Evolutionary conservation across 1,140 invertebrate genomes (phyloP).

Genomic region (Laupala kohalensis): DNA sequence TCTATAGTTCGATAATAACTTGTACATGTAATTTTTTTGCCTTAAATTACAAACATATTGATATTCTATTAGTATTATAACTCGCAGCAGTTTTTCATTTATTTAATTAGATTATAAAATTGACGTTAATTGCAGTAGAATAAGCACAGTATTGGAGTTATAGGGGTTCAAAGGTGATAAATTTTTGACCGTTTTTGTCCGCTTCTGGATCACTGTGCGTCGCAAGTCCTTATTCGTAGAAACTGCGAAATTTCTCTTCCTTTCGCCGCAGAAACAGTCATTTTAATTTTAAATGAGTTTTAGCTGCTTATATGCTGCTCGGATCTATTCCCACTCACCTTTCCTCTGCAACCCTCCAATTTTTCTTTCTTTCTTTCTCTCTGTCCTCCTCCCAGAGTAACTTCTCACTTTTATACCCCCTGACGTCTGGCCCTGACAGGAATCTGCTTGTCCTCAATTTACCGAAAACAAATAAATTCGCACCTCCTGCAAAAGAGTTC

Average conservation of each 20-base stretch:
- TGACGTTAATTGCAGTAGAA: too few species aligned
- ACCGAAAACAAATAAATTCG: not conserved
- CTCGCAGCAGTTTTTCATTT: too few species aligned
- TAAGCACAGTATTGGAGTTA: too few species aligned
- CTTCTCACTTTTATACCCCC: not conserved
- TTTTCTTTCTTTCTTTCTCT: not conserved
- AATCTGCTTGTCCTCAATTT: not conserved
- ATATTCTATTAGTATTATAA: too few species aligned
- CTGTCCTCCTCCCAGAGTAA: not conserved
- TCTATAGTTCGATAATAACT: too few species aligned
- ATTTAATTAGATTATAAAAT: too few species aligned
- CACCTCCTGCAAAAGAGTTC: not conserved
- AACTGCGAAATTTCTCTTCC: not conserved
- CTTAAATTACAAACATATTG: too few species aligned
- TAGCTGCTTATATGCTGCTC: not conserved
- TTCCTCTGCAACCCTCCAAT: not conserved
- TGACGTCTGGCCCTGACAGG: not conserved
- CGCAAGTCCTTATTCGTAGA: not conserved
- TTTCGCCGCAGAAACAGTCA: not conserved
- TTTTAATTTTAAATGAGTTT: not conserved
- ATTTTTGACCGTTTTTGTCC: too few species aligned
- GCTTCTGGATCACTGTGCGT: not conserved
- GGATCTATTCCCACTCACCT: not conserved
- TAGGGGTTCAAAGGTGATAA: too few species aligned
- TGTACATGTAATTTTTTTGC: too few species aligned